These are phyloP conservation scores for Aphyosemion australe DNA, from an alignment of 2,113 vertebrate genomes.

Conservation along the genomic window DNA sequence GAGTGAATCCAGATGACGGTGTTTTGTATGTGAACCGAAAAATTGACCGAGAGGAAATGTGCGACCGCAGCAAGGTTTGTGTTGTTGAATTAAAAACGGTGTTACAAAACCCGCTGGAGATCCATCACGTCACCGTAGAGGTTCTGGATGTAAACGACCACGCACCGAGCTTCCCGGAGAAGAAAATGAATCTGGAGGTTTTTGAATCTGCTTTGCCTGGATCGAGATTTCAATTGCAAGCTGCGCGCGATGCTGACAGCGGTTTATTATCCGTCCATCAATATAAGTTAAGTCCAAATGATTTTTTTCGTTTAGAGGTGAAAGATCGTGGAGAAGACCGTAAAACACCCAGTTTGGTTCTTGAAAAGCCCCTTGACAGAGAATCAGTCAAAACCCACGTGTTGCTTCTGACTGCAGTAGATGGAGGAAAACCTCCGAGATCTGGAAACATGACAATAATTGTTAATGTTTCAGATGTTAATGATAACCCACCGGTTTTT, in stretches of 20 bases:
- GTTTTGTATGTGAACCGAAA: slow-evolving; percentile 50
- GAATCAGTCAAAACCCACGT: slow-evolving; percentile 29
- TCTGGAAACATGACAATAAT: slow-evolving; percentile 58
- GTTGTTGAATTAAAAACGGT: slow-evolving; percentile 66
- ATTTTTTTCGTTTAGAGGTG: slow-evolving; percentile 55
- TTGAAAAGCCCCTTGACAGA: slow-evolving; percentile 64
- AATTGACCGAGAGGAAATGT: slow-evolving; percentile 69
- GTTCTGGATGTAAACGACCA: slow-evolving; percentile 75
- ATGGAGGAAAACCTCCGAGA: slow-evolving; percentile 66
- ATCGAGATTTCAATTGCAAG: slow-evolving; percentile 56
- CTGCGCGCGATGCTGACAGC: slow-evolving; percentile 28
- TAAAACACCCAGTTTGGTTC: slow-evolving; percentile 61
- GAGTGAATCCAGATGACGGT: slow-evolving; percentile 62
- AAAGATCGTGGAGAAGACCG: slow-evolving; percentile 34
- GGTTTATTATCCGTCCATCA: slow-evolving; percentile 25
- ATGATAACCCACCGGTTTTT: slow-evolving; percentile 71
- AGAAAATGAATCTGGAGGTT: too few relatives aligned
- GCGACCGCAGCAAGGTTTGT: slow-evolving; percentile 55
- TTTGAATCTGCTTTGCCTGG: slow-evolving; percentile 59
- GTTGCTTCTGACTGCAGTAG: slow-evolving; percentile 59
- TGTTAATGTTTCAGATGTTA: slow-evolving; percentile 63
- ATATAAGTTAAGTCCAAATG: slow-evolving; percentile 23
- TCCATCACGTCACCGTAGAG: slow-evolving; percentile 69
- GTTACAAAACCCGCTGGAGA: slow-evolving; percentile 72
- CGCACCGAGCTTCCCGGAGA: slow-evolving; percentile 63